phyloP scores from a whole-genome alignment of 2,888 invertebrate species.

The Malthinus seriepunctatus region DNA sequence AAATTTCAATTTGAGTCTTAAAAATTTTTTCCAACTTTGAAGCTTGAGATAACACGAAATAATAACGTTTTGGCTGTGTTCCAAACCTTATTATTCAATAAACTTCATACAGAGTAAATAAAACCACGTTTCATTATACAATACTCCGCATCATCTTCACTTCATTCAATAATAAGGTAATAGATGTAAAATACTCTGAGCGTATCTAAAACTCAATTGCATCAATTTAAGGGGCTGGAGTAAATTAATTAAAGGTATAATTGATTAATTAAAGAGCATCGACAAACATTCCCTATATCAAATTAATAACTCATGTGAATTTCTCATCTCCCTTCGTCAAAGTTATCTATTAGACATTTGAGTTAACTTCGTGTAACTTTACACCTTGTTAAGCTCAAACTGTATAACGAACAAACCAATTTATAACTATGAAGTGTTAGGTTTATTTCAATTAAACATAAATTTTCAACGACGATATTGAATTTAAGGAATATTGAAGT shows the following conservation, averaged over 20 bases:
- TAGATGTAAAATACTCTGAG: constrained; percentile 14
- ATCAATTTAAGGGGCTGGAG: constrained; percentile 27
- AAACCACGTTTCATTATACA: not conserved
- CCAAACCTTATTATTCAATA: constrained; percentile 14
- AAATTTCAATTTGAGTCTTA: not conserved
- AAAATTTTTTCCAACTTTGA: not conserved
- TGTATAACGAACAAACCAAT: too few relatives aligned
- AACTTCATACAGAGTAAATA: constrained; percentile 14
- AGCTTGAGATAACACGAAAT: constrained; percentile 10
- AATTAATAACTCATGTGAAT: constrained; percentile 32
- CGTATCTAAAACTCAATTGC: constrained; percentile 18
- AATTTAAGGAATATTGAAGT: too few relatives aligned
- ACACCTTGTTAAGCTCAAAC: too few relatives aligned
- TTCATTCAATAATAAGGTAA: not conserved
- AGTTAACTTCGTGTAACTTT: not conserved
- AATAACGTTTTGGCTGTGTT: constrained; percentile 7
- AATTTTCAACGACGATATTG: too few relatives aligned
- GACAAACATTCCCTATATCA: constrained; percentile 39
- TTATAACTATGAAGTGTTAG: too few relatives aligned
- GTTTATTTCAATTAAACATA: too few relatives aligned
- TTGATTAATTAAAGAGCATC: constrained; percentile 44
- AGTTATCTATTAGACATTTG: not conserved
- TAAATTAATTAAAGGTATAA: constrained; percentile 43
- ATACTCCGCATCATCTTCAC: constrained; percentile 10
- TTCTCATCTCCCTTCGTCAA: constrained; percentile 1